phyloP scores from a whole-genome alignment of 2,888 invertebrate species.

The Masnerella sp. region DNA sequence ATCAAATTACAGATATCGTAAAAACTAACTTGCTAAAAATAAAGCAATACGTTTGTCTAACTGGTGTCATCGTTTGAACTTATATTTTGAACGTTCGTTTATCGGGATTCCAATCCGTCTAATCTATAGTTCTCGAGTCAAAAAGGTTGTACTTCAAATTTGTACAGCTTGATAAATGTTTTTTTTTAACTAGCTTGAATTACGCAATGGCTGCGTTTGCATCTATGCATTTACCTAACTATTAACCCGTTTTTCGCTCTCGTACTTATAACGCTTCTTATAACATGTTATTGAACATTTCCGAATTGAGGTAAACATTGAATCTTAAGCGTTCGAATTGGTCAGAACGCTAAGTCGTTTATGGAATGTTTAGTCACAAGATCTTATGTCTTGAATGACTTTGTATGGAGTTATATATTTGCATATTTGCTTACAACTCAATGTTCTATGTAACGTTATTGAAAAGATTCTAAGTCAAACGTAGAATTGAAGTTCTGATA shows the following conservation, averaged over 20 bases:
- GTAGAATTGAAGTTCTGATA: conserved; percentile 3
- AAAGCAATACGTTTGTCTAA: conserved; percentile 34
- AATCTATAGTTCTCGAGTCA: too few species aligned
- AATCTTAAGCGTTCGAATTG: not conserved
- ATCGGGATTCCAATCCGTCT: too few species aligned
- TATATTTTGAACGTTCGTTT: not conserved
- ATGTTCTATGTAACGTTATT: not conserved
- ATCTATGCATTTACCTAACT: conserved; percentile 23
- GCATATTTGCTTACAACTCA: not conserved
- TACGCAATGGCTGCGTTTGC: conserved; percentile 10
- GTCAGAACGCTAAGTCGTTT: not conserved
- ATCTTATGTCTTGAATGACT: conserved; percentile 19
- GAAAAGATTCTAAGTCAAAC: not conserved
- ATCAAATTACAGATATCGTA: conserved; percentile 33
- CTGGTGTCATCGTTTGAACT: conserved; percentile 36
- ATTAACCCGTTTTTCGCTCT: conserved; percentile 24
- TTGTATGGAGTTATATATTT: conserved; percentile 43
- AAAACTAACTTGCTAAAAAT: conserved; percentile 32
- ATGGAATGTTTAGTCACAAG: conserved; percentile 45
- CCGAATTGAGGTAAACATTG: too few species aligned
- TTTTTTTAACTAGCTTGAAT: conserved; percentile 17
- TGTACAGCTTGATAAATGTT: not conserved
- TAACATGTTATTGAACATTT: too few species aligned
- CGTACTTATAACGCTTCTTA: conserved; percentile 8
- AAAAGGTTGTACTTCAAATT: conserved; percentile 4